Conservation (phyloP, 2,113 vertebrate genomes). For the Petromus typicus region DNA sequence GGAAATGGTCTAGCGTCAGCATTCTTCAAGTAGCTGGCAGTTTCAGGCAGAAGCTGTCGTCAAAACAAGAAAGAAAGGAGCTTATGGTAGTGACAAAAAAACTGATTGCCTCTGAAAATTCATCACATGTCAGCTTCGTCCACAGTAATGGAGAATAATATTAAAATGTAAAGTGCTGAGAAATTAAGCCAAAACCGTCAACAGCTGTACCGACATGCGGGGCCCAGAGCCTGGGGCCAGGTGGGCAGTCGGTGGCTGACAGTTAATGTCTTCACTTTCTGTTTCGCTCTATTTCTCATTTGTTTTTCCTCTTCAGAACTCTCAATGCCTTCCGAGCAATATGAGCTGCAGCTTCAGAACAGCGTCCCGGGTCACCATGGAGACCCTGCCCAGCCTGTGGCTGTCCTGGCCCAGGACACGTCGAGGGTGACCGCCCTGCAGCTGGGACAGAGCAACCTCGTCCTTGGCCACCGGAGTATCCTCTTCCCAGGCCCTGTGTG, state of each 20-base stretch:
- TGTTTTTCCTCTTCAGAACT: conserved; percentile 72
- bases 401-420: conserved; percentile 88
- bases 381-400: conserved; percentile 85
- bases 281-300: accelerated
- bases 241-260: accelerated
- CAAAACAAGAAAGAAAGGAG: not conserved
- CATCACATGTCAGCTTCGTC: conserved; percentile 17
- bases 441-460: conserved; percentile 86
- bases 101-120: conserved; percentile 47
- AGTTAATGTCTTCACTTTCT: not conserved
- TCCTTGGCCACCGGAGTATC: conserved; percentile 89
- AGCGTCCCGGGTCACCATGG: conserved; percentile 83
- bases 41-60: not conserved
- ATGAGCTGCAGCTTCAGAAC: conserved; percentile 95
- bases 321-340: conserved; percentile 88
- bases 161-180: not conserved
- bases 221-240: not conserved
- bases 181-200: not conserved
- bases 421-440: conserved; percentile 86
- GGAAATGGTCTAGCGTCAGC: not conserved
- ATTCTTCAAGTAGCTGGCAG: not conserved
- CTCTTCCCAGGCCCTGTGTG: not conserved
- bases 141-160: not conserved
- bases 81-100: not conserved
- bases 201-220: not conserved